These are phyloP conservation scores for Aythya baeri DNA, from an alignment of 2,113 vertebrate species.

Conservation along the genomic window DNA sequence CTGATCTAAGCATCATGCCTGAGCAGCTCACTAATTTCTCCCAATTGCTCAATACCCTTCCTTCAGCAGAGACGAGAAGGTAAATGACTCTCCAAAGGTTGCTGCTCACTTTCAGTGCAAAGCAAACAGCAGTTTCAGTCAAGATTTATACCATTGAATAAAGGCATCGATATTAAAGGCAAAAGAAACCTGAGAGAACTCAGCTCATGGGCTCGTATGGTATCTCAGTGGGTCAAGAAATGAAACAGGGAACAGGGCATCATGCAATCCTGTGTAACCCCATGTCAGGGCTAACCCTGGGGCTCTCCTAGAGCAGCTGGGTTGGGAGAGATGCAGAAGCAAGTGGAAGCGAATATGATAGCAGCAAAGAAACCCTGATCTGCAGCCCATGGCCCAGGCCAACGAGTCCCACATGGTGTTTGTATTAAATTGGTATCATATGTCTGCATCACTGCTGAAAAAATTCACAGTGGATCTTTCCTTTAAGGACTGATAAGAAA, in stretches of 20 bases:
- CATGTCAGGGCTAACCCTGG: background rate
- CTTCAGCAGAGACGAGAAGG: background rate
- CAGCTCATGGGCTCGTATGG: background rate
- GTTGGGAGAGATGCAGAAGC: background rate
- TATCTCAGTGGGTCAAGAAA: background rate
- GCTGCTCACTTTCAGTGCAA: background rate
- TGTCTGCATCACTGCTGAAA: background rate
- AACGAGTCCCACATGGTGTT: constrained; percentile 3
- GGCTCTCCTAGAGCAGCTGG: background rate
- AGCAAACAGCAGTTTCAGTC: background rate
- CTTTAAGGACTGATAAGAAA: background rate
- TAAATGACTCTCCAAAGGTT: background rate
- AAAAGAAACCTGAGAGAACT: background rate
- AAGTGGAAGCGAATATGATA: background rate
- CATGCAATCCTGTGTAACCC: rapidly evolving
- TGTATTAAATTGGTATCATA: background rate
- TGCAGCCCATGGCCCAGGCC: background rate
- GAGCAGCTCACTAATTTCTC: background rate
- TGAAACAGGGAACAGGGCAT: background rate
- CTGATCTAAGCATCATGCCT: background rate
- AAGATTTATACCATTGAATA: background rate
- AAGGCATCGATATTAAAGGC: background rate
- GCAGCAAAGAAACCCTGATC: background rate
- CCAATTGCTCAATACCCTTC: background rate
- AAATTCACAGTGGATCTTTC: background rate